phyloP scores from a whole-genome alignment of 2,797 vertebrate genomes.

The Alca torda region DNA sequence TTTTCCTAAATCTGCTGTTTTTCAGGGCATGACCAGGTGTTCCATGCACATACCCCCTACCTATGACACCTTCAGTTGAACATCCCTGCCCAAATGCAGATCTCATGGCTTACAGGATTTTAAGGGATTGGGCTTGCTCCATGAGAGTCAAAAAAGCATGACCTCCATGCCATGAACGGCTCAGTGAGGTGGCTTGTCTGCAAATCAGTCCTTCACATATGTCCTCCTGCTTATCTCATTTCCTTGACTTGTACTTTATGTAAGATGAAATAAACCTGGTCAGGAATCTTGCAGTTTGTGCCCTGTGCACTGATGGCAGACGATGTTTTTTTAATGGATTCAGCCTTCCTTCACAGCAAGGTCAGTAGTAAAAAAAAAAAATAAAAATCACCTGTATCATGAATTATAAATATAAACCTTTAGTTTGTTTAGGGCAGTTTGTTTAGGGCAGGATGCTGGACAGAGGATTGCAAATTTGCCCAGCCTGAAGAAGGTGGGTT shows the following conservation, averaged over 20 bases:
- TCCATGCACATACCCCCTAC: rapidly evolving
- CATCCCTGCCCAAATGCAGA: not conserved
- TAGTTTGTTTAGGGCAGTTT: not conserved
- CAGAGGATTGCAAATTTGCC: not conserved
- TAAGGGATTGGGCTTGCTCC: not conserved
- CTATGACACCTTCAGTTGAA: not conserved
- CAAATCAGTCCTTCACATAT: not conserved
- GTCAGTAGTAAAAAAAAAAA: not conserved
- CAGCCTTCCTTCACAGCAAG: not conserved
- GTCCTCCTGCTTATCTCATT: not conserved
- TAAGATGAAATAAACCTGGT: not conserved
- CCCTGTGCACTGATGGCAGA: not conserved
- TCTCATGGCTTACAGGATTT: not conserved
- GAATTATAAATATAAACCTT: not conserved
- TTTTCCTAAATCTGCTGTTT: not conserved
- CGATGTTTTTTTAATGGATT: slow-evolving; percentile 1
- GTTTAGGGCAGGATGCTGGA: not conserved
- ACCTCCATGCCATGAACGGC: rapidly evolving
- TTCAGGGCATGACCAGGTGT: not conserved
- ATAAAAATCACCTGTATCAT: not conserved
- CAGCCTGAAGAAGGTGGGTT: not conserved
- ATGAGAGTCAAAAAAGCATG: not conserved
- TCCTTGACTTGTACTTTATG: not conserved
- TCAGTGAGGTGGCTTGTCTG: not conserved
- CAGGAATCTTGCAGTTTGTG: not conserved